Percentiles rank a stretch among this genome's conserved stretches.
phyloP scores from a whole-genome alignment of 92 coral and sea anemone species.

The Phymanthus crucifer region DNA sequence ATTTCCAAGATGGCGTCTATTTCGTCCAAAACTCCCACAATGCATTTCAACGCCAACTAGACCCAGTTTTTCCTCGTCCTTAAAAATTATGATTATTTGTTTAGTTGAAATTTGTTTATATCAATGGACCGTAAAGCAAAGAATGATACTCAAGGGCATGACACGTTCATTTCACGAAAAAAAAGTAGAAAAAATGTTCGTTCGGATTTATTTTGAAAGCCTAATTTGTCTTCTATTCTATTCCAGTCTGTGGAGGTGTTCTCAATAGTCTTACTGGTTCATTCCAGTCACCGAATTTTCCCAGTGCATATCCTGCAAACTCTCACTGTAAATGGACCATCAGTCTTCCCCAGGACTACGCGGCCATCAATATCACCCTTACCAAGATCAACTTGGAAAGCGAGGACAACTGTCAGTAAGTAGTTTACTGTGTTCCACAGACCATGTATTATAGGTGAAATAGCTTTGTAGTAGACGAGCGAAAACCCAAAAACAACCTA shows the following conservation, averaged over 20 bases:
- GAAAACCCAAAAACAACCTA: no score
- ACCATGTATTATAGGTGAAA: neutral
- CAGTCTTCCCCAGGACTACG: constrained; percentile 30
- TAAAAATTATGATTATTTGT: no score
- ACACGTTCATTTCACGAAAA: no score
- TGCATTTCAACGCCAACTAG: neutral
- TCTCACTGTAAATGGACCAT: constrained; percentile 37
- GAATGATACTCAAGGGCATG: no score
- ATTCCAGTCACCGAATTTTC: constrained; percentile 40
- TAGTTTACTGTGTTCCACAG: neutral
- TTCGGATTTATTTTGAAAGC: no score
- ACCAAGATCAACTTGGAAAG: constrained; percentile 25
- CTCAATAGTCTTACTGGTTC: constrained; percentile 14
- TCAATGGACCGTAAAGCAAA: no score
- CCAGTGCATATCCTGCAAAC: constrained; percentile 38
- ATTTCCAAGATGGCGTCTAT: no score
- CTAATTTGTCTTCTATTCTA: neutral
- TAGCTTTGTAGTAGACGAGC: no score
- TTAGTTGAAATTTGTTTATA: no score
- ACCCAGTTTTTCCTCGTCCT: no score
- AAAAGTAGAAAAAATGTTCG: no score
- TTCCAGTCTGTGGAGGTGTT: constrained; percentile 35
- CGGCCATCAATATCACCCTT: constrained; percentile 28
- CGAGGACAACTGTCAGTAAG: constrained; percentile 36
- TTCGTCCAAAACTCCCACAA: no score